phyloP scores from a whole-genome alignment of 2,113 vertebrate species.

The Sinosuthora webbiana region DNA sequence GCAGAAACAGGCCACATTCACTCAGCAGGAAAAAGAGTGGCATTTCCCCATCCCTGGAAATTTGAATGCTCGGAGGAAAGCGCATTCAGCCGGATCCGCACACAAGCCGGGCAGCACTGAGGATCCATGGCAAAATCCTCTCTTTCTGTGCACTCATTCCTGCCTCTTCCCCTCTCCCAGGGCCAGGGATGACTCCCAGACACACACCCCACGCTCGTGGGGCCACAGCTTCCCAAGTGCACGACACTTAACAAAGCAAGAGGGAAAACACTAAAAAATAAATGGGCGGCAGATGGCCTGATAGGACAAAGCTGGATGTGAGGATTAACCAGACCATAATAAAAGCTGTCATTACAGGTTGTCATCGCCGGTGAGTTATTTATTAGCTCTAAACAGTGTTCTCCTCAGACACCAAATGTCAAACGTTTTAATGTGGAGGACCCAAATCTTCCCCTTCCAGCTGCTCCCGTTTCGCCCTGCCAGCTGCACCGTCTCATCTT shows the following conservation, averaged over 20 bases:
- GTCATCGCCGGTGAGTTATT: conserved; percentile 63
- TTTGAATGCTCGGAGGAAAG: not conserved
- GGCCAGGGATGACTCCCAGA: not conserved
- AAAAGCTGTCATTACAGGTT: conserved; percentile 69
- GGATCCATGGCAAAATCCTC: not conserved
- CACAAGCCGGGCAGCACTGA: not conserved
- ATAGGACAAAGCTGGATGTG: not conserved
- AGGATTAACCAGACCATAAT: conserved; percentile 65
- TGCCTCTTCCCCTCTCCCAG: not conserved
- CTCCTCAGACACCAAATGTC: conserved; percentile 73
- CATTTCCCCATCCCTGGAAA: not conserved
- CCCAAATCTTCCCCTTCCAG: conserved; percentile 63
- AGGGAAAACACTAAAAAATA: not conserved
- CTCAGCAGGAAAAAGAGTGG: not conserved
- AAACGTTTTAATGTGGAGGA: conserved; percentile 58
- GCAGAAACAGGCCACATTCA: not conserved
- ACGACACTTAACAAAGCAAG: not conserved
- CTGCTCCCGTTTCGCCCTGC: conserved; percentile 55
- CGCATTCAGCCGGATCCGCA: not conserved
- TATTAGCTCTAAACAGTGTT: conserved; percentile 64
- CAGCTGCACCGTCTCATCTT: conserved; percentile 64
- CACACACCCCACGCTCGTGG: fast-evolving
- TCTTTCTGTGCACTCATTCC: not conserved
- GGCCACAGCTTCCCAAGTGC: not conserved
- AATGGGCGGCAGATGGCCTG: conserved; percentile 68